These are phyloP conservation scores for Apotomis betuletana DNA, from an alignment of 2,888 invertebrate species.

Conservation along the genomic window DNA sequence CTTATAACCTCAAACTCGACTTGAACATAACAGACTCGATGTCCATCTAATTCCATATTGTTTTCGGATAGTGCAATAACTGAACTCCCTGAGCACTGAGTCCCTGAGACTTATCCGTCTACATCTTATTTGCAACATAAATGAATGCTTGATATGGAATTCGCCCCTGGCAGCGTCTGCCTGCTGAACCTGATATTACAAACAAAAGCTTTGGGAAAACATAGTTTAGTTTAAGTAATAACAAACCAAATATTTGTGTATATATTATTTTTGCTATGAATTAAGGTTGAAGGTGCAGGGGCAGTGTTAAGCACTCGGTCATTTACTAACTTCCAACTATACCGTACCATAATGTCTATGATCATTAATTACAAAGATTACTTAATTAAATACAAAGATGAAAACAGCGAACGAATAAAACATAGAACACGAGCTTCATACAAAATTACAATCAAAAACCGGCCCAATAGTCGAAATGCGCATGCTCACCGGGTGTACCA, in stretches of 20 bases:
- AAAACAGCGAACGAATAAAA: too few relatives aligned
- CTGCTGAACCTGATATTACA: neutral
- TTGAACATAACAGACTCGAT: slow-evolving; percentile 10
- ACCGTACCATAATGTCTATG: too few relatives aligned
- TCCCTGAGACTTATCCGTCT: neutral
- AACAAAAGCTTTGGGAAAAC: neutral
- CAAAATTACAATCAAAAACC: too few relatives aligned
- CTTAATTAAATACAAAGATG: too few relatives aligned
- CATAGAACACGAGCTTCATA: too few relatives aligned
- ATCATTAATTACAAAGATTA: too few relatives aligned
- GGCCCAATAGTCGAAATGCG: too few relatives aligned
- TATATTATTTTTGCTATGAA: too few relatives aligned
- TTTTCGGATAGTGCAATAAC: neutral
- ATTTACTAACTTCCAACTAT: too few relatives aligned
- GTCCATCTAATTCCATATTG: neutral
- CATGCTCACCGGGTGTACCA: too few relatives aligned
- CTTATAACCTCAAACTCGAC: neutral
- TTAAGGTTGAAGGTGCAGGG: too few relatives aligned
- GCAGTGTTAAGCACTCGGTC: too few relatives aligned
- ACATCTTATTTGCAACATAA: slow-evolving; percentile 19
- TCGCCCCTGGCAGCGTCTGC: neutral
- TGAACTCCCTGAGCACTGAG: neutral
- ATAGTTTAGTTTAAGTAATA: neutral
- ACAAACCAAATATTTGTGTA: neutral
- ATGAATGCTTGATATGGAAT: slow-evolving; percentile 8